A percentile compares a stretch with the other conserved stretches of the same genome.
Conservation (phyloP, 2,113 vertebrate species). For the Tauraco erythrolophus region DNA sequence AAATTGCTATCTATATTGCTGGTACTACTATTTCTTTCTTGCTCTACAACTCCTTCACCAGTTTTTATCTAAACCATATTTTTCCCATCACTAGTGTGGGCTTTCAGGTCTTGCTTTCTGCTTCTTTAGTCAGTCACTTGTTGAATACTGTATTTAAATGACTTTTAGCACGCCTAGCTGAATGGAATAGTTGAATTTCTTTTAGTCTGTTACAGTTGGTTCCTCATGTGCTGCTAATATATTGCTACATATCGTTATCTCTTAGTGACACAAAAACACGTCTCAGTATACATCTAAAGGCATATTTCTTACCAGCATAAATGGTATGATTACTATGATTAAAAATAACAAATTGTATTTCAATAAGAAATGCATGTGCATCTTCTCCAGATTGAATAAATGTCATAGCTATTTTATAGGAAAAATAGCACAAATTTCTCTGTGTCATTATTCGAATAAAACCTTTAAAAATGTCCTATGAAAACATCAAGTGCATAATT, state of each 20-base stretch:
- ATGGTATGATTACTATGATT: neutral
- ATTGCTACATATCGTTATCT: neutral
- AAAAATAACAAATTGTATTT: neutral
- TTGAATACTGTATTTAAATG: neutral
- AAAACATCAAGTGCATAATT: neutral
- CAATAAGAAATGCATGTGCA: neutral
- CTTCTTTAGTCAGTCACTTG: neutral
- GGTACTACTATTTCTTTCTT: neutral
- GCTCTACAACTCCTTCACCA: neutral
- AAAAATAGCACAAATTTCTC: neutral
- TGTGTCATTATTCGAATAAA: neutral
- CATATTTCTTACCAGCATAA: neutral
- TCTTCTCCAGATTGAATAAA: neutral
- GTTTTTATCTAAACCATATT: neutral
- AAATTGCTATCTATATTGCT: neutral
- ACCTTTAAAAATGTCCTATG: neutral
- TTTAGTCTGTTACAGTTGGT: neutral
- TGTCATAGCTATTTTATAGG: neutral
- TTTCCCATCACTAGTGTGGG: neutral
- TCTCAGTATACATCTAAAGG: neutral
- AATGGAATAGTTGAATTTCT: neutral
- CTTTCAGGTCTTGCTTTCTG: neutral
- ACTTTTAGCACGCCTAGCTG: neutral
- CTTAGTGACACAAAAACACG: neutral
- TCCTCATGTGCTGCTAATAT: neutral